These are phyloP conservation scores for Crax fasciolata DNA, from an alignment of 2,797 vertebrate genomes.

Conservation along the genomic window DNA sequence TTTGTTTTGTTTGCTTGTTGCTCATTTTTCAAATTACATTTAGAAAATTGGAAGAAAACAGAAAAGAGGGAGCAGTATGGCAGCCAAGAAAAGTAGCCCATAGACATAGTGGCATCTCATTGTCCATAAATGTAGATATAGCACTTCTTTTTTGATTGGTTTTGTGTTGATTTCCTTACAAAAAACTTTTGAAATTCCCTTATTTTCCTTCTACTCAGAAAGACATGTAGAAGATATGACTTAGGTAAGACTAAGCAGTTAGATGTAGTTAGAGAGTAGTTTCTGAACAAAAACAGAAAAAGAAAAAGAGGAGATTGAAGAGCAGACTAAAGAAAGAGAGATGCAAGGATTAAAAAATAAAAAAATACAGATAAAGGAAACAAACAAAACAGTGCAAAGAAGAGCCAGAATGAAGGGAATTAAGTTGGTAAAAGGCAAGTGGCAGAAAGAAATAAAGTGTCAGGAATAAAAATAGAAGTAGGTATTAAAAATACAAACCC, in stretches of 20 bases:
- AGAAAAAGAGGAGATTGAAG: neutral
- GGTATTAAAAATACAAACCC: neutral
- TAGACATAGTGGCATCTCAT: neutral
- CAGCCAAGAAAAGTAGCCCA: neutral
- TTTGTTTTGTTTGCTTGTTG: neutral
- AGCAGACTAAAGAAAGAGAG: neutral
- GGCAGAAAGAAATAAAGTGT: conserved; percentile 30
- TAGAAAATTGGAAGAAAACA: neutral
- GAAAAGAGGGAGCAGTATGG: neutral
- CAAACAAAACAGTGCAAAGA: neutral
- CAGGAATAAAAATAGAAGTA: neutral
- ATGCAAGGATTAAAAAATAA: neutral
- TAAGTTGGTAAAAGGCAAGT: conserved; percentile 23
- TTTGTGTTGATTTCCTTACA: neutral
- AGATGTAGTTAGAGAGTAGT: neutral
- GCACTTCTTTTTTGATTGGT: neutral
- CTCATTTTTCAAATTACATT: neutral
- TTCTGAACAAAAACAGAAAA: neutral
- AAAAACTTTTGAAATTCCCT: neutral
- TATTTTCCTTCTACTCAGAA: neutral
- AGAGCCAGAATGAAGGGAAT: conserved; percentile 19
- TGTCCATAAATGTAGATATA: neutral
- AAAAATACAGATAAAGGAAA: neutral
- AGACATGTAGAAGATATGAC: neutral
- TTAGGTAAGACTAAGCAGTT: neutral